Percentiles rank a stretch among this genome's conserved stretches.
phyloP scores from a whole-genome alignment of 2,113 vertebrate species.

The Myiozetetes cayanensis region DNA sequence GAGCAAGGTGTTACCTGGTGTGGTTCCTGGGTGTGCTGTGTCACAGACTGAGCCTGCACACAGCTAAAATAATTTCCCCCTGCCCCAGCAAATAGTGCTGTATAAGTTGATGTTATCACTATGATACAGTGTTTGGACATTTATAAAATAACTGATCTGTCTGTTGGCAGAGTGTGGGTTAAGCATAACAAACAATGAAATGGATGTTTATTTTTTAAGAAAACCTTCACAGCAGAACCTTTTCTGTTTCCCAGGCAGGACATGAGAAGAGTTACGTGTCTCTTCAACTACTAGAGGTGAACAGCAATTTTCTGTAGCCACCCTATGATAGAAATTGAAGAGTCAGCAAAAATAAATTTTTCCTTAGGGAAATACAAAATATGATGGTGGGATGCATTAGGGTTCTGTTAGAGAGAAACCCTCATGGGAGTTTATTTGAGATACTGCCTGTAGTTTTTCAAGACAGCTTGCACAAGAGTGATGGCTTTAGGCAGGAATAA shows the following conservation, averaged over 20 bases:
- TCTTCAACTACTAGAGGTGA: background rate
- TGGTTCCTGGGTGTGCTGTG: background rate
- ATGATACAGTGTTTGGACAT: background rate
- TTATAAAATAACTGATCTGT: background rate
- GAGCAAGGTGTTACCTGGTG: background rate
- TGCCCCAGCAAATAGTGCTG: background rate
- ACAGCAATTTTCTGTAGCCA: background rate
- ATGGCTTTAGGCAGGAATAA: background rate
- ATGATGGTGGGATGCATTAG: background rate
- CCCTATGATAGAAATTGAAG: background rate
- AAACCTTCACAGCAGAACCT: background rate
- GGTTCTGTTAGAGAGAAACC: background rate
- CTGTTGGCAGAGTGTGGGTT: background rate
- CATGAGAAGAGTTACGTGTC: background rate
- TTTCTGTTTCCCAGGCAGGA: background rate
- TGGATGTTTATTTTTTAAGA: background rate
- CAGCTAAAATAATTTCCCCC: background rate
- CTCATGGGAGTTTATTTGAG: background rate
- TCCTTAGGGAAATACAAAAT: background rate
- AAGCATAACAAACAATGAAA: background rate
- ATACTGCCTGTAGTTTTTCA: background rate
- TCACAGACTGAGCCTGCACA: background rate
- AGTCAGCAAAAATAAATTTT: background rate
- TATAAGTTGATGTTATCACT: background rate
- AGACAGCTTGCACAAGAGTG: background rate